These are phyloP conservation scores for Chinchilla lanigera DNA, from an alignment of 2,113 vertebrate genomes.

Conservation along the genomic window DNA sequence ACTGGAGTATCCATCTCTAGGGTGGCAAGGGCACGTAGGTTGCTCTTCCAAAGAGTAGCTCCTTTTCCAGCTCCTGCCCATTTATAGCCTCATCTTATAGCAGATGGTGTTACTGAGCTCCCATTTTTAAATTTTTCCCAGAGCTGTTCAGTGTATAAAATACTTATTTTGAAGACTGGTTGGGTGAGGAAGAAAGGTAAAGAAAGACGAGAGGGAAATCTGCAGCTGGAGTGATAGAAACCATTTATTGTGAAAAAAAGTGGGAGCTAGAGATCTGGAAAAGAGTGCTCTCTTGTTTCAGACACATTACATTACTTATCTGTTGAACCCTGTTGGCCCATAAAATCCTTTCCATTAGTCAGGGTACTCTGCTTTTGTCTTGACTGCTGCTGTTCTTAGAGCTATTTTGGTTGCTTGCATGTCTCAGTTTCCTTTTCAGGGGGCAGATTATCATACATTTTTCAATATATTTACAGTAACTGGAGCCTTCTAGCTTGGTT, in stretches of 20 bases:
- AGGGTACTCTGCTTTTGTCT: conserved; percentile 82
- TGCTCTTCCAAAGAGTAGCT: conserved; percentile 31
- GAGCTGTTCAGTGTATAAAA: conserved; percentile 25
- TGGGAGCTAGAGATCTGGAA: conserved; percentile 71
- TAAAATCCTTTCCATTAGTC: conserved; percentile 80
- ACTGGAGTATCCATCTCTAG: not conserved
- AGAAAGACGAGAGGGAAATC: not conserved
- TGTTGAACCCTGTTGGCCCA: conserved; percentile 82
- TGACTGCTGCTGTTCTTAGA: conserved; percentile 85
- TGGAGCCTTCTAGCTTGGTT: conserved; percentile 84
- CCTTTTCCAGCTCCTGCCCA: not conserved
- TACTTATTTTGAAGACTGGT: conserved; percentile 16
- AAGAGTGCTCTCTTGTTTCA: conserved; percentile 78
- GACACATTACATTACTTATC: conserved; percentile 77
- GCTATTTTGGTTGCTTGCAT: conserved; percentile 83
- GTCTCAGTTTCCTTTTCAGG: conserved; percentile 87
- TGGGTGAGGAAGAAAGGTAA: conserved; percentile 42
- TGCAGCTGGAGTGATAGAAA: conserved; percentile 40
- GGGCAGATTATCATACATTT: conserved; percentile 86
- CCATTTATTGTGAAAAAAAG: conserved; percentile 53
- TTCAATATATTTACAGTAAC: conserved; percentile 87
- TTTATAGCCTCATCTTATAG: not conserved
- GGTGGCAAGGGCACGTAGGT: not conserved
- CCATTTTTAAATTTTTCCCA: not conserved
- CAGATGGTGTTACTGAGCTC: not conserved